Evolutionary conservation across 2,888 invertebrate genomes (phyloP).

Genomic region (Dryococelus australis): DNA sequence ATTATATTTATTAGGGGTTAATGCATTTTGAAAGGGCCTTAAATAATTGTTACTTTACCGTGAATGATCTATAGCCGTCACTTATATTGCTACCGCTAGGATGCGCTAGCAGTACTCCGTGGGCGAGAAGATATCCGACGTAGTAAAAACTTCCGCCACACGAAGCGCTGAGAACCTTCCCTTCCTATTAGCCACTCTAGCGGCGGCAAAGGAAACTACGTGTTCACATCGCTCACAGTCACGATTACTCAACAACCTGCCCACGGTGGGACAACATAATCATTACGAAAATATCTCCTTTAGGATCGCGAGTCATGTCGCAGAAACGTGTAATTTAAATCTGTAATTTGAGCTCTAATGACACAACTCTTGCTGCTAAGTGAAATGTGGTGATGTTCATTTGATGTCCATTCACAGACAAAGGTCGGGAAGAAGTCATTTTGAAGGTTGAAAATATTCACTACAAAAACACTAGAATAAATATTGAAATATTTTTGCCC

Average conservation of each 20-base stretch:
- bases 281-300: neutral
- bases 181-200: neutral
- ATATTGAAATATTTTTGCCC: too few species aligned
- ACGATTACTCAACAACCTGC: neutral
- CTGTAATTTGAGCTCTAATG: neutral
- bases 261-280: neutral
- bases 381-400: neutral
- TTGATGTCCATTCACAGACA: neutral
- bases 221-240: neutral
- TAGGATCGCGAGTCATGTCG: neutral
- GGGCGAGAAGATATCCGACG: neutral
- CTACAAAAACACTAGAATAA: too few species aligned
- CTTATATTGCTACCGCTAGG: neutral
- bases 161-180: neutral
- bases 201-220: neutral
- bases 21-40: too few species aligned
- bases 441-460: too few species aligned
- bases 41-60: too few species aligned
- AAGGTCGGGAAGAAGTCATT: too few species aligned
- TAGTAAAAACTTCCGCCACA: neutral
- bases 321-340: slow-evolving; percentile 2
- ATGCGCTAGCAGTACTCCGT: neutral
- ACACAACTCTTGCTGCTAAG: neutral
- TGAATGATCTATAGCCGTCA: too few species aligned
- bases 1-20: too few species aligned